phyloP scores from a whole-genome alignment of 2,113 vertebrate genomes.

The Pseudolaguvia tuberculata region DNA sequence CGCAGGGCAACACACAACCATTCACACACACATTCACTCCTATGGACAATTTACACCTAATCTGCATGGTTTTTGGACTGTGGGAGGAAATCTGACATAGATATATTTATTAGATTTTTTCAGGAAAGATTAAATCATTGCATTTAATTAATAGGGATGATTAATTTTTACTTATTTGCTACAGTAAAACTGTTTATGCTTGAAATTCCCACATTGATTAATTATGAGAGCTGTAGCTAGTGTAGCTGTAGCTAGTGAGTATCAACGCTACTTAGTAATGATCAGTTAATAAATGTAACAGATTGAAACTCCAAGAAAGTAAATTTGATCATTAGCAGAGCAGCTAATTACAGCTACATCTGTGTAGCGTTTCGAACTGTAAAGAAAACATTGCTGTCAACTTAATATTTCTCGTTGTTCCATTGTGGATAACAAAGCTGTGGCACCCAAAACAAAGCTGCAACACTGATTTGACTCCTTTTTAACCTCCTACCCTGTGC shows the following conservation, averaged over 20 bases:
- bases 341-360: slow-evolving; percentile 30
- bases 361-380: slow-evolving; percentile 14
- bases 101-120: too few relatives aligned
- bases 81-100: too few relatives aligned
- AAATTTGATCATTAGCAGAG: slow-evolving; percentile 21
- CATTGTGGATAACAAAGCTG: background rate
- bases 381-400: background rate
- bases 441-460: background rate
- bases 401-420: background rate
- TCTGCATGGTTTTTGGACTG: too few relatives aligned
- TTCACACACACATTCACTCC: too few relatives aligned
- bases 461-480: background rate
- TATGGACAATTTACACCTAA: too few relatives aligned
- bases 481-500: background rate
- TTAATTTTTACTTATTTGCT: background rate
- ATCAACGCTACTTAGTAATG: background rate
- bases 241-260: background rate
- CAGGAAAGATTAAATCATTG: too few relatives aligned
- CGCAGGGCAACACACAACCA: too few relatives aligned
- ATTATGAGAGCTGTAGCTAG: background rate
- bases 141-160: too few relatives aligned
- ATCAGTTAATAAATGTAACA: slow-evolving; percentile 16
- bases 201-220: background rate
- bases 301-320: background rate
- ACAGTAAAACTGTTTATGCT: background rate